These are phyloP conservation scores for Phrynocephalus guinanensis DNA, from an alignment of 2,797 vertebrate species.

Conservation along the genomic window DNA sequence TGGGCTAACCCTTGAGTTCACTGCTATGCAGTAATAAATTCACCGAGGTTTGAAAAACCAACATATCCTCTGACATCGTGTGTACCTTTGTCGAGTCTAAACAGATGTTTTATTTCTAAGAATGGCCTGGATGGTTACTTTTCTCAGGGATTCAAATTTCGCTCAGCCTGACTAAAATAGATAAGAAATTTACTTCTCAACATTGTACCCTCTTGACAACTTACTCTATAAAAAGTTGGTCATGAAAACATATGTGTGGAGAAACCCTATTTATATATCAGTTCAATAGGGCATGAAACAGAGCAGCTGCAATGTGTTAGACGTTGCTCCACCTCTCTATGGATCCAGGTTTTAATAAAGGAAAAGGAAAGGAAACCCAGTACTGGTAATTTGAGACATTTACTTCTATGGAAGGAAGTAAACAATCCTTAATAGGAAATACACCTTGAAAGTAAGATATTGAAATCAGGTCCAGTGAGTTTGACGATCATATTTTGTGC, in stretches of 20 bases:
- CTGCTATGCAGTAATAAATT: background rate
- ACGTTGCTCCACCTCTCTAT: background rate
- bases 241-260: too few species aligned
- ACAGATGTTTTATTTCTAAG: background rate
- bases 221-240: background rate
- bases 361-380: background rate
- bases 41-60: background rate
- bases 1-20: background rate
- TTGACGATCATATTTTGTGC: background rate
- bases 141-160: background rate
- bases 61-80: background rate
- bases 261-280: background rate
- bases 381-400: conserved; percentile 1
- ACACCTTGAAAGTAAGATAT: background rate
- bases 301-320: background rate
- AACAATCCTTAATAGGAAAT: background rate
- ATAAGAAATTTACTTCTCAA: background rate
- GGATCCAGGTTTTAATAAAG: background rate
- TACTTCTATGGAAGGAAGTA: background rate
- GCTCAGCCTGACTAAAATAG: background rate
- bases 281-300: background rate
- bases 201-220: background rate
- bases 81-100: background rate
- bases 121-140: background rate
- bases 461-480: conserved; percentile 7